Conservation (phyloP, 2,113 vertebrate species). For the Bubo bubo region DNA sequence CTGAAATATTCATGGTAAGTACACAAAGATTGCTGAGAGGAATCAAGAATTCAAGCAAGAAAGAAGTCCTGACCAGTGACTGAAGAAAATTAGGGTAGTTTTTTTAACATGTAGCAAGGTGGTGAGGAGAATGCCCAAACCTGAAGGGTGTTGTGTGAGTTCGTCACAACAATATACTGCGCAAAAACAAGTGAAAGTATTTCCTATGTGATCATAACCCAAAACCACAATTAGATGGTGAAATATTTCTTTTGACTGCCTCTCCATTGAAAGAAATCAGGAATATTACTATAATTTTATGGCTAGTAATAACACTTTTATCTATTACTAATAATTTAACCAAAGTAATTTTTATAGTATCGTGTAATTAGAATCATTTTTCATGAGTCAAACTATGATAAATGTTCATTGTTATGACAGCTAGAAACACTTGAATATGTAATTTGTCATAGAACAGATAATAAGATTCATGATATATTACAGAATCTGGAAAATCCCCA, state of each 20-base stretch:
- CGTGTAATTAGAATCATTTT: background rate
- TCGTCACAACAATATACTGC: background rate
- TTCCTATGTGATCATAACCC: background rate
- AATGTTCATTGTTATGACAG: slow-evolving; percentile 49
- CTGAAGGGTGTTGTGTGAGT: background rate
- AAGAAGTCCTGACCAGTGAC: background rate
- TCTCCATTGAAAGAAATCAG: background rate
- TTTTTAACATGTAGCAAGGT: background rate
- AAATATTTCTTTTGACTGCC: background rate
- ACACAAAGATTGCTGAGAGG: background rate
- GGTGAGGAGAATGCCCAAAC: background rate
- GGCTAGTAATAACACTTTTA: background rate
- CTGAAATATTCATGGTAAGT: background rate
- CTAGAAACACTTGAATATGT: background rate
- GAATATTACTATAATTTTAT: background rate
- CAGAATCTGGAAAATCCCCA: background rate
- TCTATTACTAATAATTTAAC: slow-evolving; percentile 2
- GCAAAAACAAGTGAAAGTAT: background rate
- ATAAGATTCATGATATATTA: background rate
- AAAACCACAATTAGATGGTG: background rate
- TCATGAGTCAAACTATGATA: slow-evolving; percentile 37
- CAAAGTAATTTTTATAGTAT: slow-evolving; percentile 31
- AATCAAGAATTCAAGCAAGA: background rate
- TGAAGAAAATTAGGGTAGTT: background rate
- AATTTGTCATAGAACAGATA: slow-evolving; percentile 27